Evolutionary conservation across 2,797 vertebrate genomes (phyloP), one percentile per base, ranked within the genome.

Genomic region (Falco concolor): DNA sequence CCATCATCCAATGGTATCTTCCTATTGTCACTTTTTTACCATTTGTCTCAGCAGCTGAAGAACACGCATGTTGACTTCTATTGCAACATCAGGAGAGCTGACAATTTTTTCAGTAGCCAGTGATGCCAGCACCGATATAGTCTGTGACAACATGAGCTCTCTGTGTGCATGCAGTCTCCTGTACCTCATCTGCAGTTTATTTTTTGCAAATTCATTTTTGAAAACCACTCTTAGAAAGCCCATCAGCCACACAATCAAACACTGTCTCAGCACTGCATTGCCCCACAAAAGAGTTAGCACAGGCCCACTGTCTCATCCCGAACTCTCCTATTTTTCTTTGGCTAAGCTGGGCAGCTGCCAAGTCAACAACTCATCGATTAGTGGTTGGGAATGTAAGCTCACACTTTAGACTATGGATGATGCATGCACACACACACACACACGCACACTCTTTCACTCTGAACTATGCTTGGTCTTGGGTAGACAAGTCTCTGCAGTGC

Each of bases 361-460:
- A 92, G 23, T n/a, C 36, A 85, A 50, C 60, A 78, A 47, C 67
- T 65, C 73, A 2, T 17, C 0, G 4, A n/a, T 81, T 76, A 54
- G 45, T 60, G 60, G 30, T 61, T 79, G 23, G 32, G 42, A 72
- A 49, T 6, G 64, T 52, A 13, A 74, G 54, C 57, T 65, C 76
- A 45, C 40, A n/a, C 44, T 28, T 34, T 7, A 34, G 47, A 63
- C 54, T 72, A n/a, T 4, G 64, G 60, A 40, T 1, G 8, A 54
- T 12, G 5, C 74, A 6, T 3, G 20, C 1, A 10, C 52, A 32
- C 3, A 3, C 4, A 3, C 4, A 3, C 40, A 7, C 54, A 13
- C 77, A 25, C 64, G 3, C 12, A 25, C 64, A 4, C 12, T 1
- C 65, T 32, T 36, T 32, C 57, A 6, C 11, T 34, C 36, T 25